These are phyloP conservation scores for Bos indicus DNA, from an alignment of 2,113 vertebrate genomes.

Conservation along the genomic window DNA sequence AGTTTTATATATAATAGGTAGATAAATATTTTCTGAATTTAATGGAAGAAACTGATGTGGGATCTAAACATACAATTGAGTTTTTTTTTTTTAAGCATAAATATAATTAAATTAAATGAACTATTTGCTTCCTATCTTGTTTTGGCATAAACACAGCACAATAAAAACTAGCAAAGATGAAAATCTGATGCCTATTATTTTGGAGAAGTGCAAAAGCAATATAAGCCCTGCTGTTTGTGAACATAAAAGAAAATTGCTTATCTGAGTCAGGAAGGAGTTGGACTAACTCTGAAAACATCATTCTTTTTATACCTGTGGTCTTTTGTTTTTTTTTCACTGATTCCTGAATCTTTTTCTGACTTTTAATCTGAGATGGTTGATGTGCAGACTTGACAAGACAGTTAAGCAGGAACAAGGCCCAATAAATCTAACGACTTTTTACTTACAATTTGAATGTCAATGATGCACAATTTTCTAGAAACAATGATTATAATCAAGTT, in stretches of 20 bases:
- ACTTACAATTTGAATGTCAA: not conserved
- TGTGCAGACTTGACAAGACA: not conserved
- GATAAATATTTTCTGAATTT: constrained; percentile 2
- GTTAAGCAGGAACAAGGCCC: not conserved
- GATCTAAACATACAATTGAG: not conserved
- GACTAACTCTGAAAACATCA: constrained; percentile 33
- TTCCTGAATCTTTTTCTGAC: not conserved
- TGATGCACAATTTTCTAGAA: not conserved
- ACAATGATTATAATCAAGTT: not conserved
- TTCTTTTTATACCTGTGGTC: not conserved
- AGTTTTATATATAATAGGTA: not conserved
- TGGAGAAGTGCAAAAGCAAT: constrained; percentile 23
- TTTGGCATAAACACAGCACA: not conserved
- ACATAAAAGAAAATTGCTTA: constrained; percentile 60
- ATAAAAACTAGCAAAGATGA: constrained; percentile 26
- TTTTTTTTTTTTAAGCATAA: not conserved
- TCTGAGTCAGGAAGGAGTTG: constrained; percentile 1
- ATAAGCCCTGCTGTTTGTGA: constrained; percentile 40
- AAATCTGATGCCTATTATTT: constrained; percentile 31
- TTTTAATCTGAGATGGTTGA: not conserved
- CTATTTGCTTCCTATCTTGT: constrained; percentile 4
- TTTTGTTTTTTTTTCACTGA: not conserved
- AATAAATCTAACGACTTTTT: not conserved
- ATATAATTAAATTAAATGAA: constrained; percentile 10
- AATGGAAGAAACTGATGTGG: not conserved